A percentile compares a stretch with the other conserved stretches of the same genome.
phyloP scores from a whole-genome alignment of 1,140 invertebrate genomes.

The Holcopasites calliopsidis region DNA sequence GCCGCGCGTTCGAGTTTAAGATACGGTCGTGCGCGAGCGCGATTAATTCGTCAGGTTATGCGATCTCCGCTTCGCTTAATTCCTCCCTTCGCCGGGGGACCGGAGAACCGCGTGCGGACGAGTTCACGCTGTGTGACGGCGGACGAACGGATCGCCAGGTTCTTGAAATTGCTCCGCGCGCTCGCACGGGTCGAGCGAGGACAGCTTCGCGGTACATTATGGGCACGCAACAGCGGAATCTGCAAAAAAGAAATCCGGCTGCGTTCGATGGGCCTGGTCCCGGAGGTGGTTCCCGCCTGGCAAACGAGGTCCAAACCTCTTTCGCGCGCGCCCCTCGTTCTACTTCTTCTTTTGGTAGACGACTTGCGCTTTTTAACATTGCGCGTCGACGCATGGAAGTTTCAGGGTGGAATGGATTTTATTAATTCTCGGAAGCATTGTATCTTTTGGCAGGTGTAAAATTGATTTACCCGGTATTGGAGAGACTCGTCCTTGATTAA shows the following conservation, averaged over 20 bases:
- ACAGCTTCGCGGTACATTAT: slow-evolving; percentile 49
- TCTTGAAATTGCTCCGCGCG: slow-evolving; percentile 43
- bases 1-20: slow-evolving; percentile 17
- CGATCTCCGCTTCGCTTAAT: slow-evolving; percentile 6
- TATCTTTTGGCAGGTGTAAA: no score
- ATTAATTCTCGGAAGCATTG: background rate
- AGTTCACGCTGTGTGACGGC: slow-evolving; percentile 59
- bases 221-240: slow-evolving; percentile 55
- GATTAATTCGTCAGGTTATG: slow-evolving; percentile 66
- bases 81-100: background rate
- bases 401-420: slow-evolving; percentile 15
- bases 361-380: slow-evolving; percentile 12
- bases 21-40: slow-evolving; percentile 38
- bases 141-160: slow-evolving; percentile 32
- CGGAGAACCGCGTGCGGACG: slow-evolving; percentile 31
- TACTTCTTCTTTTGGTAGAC: slow-evolving; percentile 3
- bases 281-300: background rate
- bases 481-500: no score
- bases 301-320: background rate
- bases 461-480: no score
- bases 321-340: background rate
- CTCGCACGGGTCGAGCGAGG: background rate
- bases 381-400: slow-evolving; percentile 26
- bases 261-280: slow-evolving; percentile 30
- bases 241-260: slow-evolving; percentile 49